Evolutionary conservation across 2,888 invertebrate species (phyloP).

Genomic region (Cyaniris semiargus): DNA sequence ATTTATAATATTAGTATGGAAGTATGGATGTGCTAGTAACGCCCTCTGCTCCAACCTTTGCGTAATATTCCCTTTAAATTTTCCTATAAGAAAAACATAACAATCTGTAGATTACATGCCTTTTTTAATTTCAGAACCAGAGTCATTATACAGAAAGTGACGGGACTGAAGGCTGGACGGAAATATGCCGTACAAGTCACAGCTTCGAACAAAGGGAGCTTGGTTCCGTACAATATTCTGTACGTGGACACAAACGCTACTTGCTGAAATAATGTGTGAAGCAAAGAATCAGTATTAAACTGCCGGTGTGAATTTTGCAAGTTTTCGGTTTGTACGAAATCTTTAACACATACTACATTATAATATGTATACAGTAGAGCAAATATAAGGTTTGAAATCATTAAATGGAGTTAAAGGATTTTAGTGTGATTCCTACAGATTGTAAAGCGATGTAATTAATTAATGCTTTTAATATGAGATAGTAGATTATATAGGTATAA

Average conservation of each 20-base stretch:
- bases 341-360: background rate
- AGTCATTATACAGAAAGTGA: conserved; percentile 64
- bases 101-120: no score
- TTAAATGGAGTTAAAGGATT: no score
- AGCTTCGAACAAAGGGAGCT: conserved; percentile 60
- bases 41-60: no score
- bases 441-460: no score
- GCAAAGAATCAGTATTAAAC: conserved; percentile 45
- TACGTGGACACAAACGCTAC: conserved; percentile 66
- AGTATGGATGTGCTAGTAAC: no score
- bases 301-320: conserved; percentile 31
- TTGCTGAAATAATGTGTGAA: conserved; percentile 46
- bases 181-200: conserved; percentile 70
- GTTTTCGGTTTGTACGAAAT: background rate
- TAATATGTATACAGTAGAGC: background rate
- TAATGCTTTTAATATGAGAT: no score
- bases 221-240: conserved; percentile 64
- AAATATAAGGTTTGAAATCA: no score
- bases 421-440: no score
- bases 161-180: conserved; percentile 60
- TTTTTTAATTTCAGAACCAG: conserved; percentile 50
- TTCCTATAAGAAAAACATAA: no score
- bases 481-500: no score
- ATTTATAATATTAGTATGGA: no score
- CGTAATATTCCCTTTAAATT: no score